These are phyloP conservation scores for Polietes domitor DNA, from an alignment of 2,888 invertebrate genomes.

Conservation along the genomic window DNA sequence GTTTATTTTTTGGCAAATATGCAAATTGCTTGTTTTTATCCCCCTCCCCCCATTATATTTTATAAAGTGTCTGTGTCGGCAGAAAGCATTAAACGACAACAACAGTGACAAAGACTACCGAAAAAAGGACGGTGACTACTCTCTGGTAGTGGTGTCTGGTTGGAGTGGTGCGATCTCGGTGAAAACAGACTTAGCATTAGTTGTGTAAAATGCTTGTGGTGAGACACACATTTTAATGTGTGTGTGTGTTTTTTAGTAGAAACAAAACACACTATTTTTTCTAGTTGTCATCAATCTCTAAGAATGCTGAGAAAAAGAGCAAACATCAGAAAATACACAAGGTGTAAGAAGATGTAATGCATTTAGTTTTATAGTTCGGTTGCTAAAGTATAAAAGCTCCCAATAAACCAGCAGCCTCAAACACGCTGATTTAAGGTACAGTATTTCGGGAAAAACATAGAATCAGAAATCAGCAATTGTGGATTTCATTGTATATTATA, in stretches of 20 bases:
- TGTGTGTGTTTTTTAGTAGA: background rate
- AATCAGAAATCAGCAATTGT: too few relatives aligned
- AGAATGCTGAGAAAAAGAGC: background rate
- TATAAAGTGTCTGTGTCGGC: background rate
- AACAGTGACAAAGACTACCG: conserved; percentile 11
- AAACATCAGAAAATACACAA: too few relatives aligned
- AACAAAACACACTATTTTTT: background rate
- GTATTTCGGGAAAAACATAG: too few relatives aligned
- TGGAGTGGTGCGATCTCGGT: background rate
- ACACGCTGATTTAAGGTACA: too few relatives aligned
- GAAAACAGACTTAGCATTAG: background rate
- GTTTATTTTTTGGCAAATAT: conserved; percentile 48
- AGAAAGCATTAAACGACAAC: conserved; percentile 18
- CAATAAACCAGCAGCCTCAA: too few relatives aligned
- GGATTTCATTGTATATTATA: too few relatives aligned
- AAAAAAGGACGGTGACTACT: background rate
- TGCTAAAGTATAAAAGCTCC: too few relatives aligned
- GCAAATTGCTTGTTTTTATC: conserved; percentile 37
- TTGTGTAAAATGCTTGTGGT: background rate
- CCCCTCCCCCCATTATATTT: background rate
- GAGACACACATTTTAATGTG: background rate
- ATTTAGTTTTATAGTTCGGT: too few relatives aligned
- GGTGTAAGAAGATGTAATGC: too few relatives aligned
- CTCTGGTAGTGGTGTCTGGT: background rate
- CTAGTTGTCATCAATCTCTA: conserved; percentile 7